These are phyloP conservation scores for Dyspetes luteomarginatus DNA, from an alignment of 2,888 invertebrate species.

Conservation along the genomic window DNA sequence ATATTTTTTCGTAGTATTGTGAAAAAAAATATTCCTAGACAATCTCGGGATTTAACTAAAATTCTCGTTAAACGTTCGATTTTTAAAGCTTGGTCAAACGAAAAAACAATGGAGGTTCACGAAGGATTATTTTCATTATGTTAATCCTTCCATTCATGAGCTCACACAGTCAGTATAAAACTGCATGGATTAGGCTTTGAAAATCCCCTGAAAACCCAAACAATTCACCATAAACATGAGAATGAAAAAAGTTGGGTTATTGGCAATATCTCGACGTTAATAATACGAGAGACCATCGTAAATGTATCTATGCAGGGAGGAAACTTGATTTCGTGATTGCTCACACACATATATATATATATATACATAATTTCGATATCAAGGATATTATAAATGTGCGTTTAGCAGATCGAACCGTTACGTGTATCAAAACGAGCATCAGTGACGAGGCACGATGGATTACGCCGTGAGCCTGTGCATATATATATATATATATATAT, in stretches of 20 bases:
- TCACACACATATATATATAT: no score
- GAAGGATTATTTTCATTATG: slow-evolving; percentile 65
- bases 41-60: no score
- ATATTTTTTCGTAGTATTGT: no score
- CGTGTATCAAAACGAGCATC: slow-evolving; percentile 39
- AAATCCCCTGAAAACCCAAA: neutral
- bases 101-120: slow-evolving; percentile 55
- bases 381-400: neutral
- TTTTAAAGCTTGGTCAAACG: no score
- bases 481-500: no score
- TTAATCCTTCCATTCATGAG: slow-evolving; percentile 3
- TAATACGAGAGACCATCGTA: neutral
- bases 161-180: neutral
- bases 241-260: slow-evolving; percentile 28
- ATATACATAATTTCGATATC: slow-evolving; percentile 15
- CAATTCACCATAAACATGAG: neutral
- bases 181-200: neutral
- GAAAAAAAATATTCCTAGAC: no score
- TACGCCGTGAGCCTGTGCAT: no score
- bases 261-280: slow-evolving; percentile 6
- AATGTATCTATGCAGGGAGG: neutral
- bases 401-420: slow-evolving; percentile 9
- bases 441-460: slow-evolving; percentile 69
- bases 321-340: neutral
- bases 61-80: no score